Conservation (phyloP, 2,797 vertebrate species). For the Macrochelys suwanniensis region DNA sequence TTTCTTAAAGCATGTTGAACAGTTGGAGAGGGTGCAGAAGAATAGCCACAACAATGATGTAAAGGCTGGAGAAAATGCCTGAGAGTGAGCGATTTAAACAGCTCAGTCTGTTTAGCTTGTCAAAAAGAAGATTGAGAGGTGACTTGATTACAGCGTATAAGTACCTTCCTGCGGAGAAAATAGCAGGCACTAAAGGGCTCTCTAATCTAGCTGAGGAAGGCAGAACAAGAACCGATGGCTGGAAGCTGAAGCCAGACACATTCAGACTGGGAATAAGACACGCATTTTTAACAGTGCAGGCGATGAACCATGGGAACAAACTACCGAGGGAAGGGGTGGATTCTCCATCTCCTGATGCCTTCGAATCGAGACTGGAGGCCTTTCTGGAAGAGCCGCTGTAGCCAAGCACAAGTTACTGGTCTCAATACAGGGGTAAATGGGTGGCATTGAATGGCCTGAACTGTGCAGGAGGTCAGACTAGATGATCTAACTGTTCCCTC, state of each 20-base stretch:
- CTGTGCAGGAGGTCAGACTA: background rate
- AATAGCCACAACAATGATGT: background rate
- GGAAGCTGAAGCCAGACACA: background rate
- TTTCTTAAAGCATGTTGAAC: background rate
- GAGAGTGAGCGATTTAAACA: background rate
- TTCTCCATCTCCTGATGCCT: background rate
- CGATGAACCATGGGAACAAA: background rate
- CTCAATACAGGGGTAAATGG: background rate
- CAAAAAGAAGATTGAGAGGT: background rate
- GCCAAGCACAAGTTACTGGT: background rate
- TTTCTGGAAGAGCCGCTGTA: background rate
- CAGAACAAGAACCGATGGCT: background rate
- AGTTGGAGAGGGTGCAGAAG: background rate
- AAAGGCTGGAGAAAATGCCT: background rate
- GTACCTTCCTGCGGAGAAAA: background rate
- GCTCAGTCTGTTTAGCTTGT: background rate
- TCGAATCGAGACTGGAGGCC: background rate
- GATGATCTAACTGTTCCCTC: background rate
- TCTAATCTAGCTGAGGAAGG: background rate
- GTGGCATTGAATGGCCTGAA: background rate
- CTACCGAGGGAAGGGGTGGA: background rate
- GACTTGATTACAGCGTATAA: background rate
- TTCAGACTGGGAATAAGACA: background rate
- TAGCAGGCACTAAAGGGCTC: background rate
- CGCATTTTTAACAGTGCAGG: background rate